These are phyloP conservation scores for Astreopora myriophthalma DNA, from an alignment of 64 coral and sea anemone genomes.

Conservation along the genomic window DNA sequence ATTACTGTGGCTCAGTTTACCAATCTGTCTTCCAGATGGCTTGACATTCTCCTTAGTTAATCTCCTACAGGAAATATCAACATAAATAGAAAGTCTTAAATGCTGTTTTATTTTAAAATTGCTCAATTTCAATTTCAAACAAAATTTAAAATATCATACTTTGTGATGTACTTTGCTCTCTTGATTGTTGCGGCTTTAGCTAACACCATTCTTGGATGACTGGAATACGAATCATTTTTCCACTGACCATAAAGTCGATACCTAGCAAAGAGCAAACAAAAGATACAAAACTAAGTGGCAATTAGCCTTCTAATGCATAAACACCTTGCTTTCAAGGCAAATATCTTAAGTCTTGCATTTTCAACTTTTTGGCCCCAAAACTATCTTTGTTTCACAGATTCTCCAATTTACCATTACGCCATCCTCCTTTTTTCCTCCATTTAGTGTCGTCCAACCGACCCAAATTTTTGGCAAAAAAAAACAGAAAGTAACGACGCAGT, in stretches of 20 bases:
- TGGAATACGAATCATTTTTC: slow-evolving; percentile 93
- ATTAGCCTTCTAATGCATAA: neutral
- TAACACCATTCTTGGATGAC: slow-evolving; percentile 78
- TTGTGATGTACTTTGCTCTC: slow-evolving; percentile 97
- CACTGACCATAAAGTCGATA: slow-evolving; percentile 98
- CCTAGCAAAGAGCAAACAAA: slow-evolving; percentile 31
- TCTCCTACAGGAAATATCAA: slow-evolving; percentile 55
- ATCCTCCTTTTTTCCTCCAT: too few relatives aligned
- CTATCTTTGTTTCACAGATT: too few relatives aligned
- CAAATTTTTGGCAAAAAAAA: too few relatives aligned
- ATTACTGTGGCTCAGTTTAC: slow-evolving; percentile 98
- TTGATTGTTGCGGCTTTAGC: slow-evolving; percentile 97
- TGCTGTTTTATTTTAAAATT: neutral
- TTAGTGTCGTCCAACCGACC: too few relatives aligned
- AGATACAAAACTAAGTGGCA: neutral
- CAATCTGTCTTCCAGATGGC: slow-evolving; percentile 97
- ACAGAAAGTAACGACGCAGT: too few relatives aligned
- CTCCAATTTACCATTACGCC: too few relatives aligned
- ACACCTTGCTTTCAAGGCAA: too few relatives aligned
- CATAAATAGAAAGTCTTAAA: neutral
- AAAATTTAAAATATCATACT: slow-evolving; percentile 55
- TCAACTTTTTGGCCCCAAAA: too few relatives aligned
- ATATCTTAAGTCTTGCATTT: neutral
- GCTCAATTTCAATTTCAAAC: neutral
- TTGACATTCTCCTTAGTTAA: slow-evolving; percentile 99